Evolutionary conservation across 2,888 invertebrate genomes (phyloP).

Genomic region (Epistrophella euchroma): DNA sequence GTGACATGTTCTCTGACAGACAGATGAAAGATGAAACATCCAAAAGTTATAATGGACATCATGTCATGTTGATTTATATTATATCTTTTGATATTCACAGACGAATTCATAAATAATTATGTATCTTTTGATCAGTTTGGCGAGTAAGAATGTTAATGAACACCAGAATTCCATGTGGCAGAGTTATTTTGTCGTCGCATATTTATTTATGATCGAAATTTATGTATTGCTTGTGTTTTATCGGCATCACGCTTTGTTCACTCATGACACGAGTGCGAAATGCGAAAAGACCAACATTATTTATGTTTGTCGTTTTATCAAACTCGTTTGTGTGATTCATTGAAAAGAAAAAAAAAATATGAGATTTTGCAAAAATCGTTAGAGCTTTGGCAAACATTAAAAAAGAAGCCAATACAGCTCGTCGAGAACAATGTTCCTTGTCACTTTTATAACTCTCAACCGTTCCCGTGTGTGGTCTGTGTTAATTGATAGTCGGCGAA

Average conservation of each 20-base stretch:
- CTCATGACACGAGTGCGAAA: slow-evolving; percentile 12
- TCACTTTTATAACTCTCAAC: too few species aligned
- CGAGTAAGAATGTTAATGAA: slow-evolving; percentile 58
- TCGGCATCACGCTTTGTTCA: slow-evolving; percentile 14
- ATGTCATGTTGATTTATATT: slow-evolving; percentile 67
- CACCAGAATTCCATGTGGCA: slow-evolving; percentile 56
- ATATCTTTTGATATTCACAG: slow-evolving; percentile 58
- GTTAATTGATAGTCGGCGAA: too few species aligned
- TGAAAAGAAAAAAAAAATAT: neutral
- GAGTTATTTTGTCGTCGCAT: slow-evolving; percentile 35
- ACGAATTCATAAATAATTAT: slow-evolving; percentile 50
- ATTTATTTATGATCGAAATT: slow-evolving; percentile 35
- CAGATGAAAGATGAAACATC: slow-evolving; percentile 57
- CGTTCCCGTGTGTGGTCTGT: too few species aligned
- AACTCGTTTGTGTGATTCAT: neutral
- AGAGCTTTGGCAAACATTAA: neutral
- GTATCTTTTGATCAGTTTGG: slow-evolving; percentile 64
- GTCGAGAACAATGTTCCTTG: too few species aligned
- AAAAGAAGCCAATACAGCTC: too few species aligned
- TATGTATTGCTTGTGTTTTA: slow-evolving; percentile 1
- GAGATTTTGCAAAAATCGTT: neutral
- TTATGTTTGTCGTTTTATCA: neutral
- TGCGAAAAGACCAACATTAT: neutral
- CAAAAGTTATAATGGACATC: slow-evolving; percentile 54
- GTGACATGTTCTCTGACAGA: slow-evolving; percentile 45